Evolutionary conservation across 2,797 vertebrate genomes (phyloP).

Genomic region (Miichthys miiuy): DNA sequence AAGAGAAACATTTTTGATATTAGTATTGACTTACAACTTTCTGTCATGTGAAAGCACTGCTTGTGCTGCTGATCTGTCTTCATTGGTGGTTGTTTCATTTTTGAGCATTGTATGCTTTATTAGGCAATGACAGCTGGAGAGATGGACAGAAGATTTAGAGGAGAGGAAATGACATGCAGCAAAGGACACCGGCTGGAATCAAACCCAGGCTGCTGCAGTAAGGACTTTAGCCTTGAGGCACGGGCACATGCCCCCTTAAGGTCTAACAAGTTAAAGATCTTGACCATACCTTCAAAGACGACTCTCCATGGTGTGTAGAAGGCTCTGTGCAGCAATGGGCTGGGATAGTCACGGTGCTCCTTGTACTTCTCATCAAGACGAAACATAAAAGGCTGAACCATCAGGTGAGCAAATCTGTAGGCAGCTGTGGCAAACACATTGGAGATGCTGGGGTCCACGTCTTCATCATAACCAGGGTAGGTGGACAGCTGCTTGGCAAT

Average conservation of each 20-base stretch:
- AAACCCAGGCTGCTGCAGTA: too few species aligned
- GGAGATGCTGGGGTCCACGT: constrained; percentile 86
- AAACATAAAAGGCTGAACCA: constrained; percentile 85
- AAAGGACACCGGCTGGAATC: too few species aligned
- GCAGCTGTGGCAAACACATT: constrained; percentile 90
- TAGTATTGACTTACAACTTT: too few species aligned
- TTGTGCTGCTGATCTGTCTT: too few species aligned
- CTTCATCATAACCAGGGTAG: constrained; percentile 84
- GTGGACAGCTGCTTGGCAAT: constrained; percentile 70
- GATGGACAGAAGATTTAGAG: too few species aligned
- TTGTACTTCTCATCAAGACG: constrained; percentile 82
- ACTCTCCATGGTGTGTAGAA: constrained; percentile 89
- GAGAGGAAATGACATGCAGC: too few species aligned
- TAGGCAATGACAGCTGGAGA: too few species aligned
- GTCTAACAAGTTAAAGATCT: neutral
- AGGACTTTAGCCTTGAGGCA: too few species aligned
- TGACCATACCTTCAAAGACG: constrained; percentile 82
- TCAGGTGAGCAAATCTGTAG: constrained; percentile 88
- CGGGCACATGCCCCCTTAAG: too few species aligned
- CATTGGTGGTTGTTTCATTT: too few species aligned
- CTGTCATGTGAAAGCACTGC: too few species aligned
- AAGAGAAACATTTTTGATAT: neutral
- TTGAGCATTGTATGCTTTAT: too few species aligned
- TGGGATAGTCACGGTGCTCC: constrained; percentile 64
- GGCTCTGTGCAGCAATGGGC: constrained; percentile 76